Conservation (phyloP, 2,888 invertebrate genomes). For the Apamea epomidion region DNA sequence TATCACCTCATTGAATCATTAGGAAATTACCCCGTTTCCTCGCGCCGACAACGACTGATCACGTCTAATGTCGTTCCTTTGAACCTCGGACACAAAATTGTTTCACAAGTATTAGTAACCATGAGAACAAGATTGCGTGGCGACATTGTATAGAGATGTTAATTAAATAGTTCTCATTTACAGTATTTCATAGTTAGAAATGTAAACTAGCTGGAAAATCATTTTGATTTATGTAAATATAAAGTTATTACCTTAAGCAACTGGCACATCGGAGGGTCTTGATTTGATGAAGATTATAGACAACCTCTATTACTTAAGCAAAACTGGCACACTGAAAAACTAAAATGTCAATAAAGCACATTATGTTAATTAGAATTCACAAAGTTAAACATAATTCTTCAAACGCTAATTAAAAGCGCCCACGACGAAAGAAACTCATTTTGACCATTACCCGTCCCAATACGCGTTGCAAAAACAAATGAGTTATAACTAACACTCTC, state of each 20-base stretch:
- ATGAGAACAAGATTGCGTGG: conserved; percentile 66
- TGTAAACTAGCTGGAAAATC: conserved; percentile 2
- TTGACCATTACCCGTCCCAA: conserved; percentile 57
- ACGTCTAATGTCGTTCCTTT: conserved; percentile 79
- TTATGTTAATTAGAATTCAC: conserved; percentile 32
- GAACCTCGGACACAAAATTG: conserved; percentile 75
- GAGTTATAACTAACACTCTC: conserved; percentile 74
- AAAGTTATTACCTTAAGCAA: not conserved
- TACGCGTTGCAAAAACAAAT: conserved; percentile 67
- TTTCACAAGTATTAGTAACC: conserved; percentile 72
- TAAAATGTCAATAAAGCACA: conserved; percentile 23
- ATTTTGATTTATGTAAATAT: not conserved
- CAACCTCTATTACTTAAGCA: not conserved
- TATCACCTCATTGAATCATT: conserved; percentile 84
- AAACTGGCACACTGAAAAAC: conserved; percentile 28
- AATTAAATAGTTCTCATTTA: conserved; percentile 52
- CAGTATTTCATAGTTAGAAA: conserved; percentile 37
- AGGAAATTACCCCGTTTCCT: conserved; percentile 79
- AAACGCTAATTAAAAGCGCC: conserved; percentile 41
- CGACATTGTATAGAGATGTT: conserved; percentile 53
- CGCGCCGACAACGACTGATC: conserved; percentile 77
- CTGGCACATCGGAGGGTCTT: not conserved
- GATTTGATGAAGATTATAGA: not conserved
- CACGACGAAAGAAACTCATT: conserved; percentile 56
- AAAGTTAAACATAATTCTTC: conserved; percentile 35